Evolutionary conservation across 2,888 invertebrate genomes (phyloP).

Genomic region (Tigriopus californicus): DNA sequence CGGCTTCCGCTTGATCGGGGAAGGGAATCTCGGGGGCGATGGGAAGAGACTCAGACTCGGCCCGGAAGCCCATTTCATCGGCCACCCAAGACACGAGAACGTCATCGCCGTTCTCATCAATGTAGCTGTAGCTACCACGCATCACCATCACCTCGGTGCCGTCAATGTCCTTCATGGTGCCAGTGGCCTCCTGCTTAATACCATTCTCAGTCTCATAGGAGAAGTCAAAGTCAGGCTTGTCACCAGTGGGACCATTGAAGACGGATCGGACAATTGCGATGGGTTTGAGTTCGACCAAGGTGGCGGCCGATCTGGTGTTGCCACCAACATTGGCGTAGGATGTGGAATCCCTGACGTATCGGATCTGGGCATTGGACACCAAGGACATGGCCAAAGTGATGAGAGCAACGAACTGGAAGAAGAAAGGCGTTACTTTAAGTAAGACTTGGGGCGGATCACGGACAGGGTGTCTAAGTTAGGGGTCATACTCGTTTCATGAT

Average conservation of each 20-base stretch:
- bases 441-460: no score
- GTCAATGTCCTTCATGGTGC: neutral
- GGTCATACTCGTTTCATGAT: no score
- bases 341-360: no score
- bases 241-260: neutral
- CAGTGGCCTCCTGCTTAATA: constrained; percentile 10
- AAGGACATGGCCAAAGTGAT: no score
- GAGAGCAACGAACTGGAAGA: no score
- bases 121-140: constrained; percentile 8
- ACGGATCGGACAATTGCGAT: neutral
- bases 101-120: constrained; percentile 1
- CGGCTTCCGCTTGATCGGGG: neutral
- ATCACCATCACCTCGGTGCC: constrained; percentile 7
- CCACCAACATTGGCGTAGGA: no score
- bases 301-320: no score
- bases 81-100: constrained; percentile 10
- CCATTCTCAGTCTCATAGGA: constrained; percentile 9
- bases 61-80: constrained; percentile 13
- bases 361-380: no score
- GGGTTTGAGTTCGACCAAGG: neutral
- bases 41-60: neutral
- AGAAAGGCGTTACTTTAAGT: no score
- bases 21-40: neutral
- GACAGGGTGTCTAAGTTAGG: no score
- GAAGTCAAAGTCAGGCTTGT: neutral